phyloP scores from a whole-genome alignment of 2,797 vertebrate genomes.

The Fratercula arctica region DNA sequence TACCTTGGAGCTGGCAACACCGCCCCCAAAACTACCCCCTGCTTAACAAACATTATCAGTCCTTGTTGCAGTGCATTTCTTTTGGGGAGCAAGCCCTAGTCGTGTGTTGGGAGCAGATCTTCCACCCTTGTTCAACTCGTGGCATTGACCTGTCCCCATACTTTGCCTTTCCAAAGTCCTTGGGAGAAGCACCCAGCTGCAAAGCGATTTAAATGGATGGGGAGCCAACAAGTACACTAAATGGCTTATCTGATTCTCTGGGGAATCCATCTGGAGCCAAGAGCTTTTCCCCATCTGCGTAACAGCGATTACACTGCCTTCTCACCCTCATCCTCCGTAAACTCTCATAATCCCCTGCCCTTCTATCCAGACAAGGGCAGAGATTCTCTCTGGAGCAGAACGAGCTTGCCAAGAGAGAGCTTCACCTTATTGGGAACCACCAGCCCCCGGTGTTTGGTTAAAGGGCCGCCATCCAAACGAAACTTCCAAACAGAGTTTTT shows the following conservation, averaged over 20 bases:
- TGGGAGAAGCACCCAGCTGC: constrained; percentile 7
- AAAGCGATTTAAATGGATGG: constrained; percentile 43
- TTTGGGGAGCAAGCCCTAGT: neutral
- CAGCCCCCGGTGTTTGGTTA: fast-evolving
- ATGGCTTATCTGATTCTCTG: constrained; percentile 57
- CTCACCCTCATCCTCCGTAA: constrained; percentile 36
- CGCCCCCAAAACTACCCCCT: neutral
- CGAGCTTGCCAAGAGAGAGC: neutral
- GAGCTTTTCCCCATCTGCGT: constrained; percentile 30
- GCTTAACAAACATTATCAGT: neutral
- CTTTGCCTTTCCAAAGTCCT: constrained; percentile 9
- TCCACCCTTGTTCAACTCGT: neutral
- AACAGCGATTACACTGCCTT: neutral
- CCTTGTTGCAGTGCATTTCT: neutral
- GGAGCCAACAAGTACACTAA: constrained; percentile 41
- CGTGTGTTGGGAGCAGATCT: neutral
- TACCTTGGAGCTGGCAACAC: neutral
- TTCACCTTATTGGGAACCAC: neutral
- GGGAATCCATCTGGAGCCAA: constrained; percentile 51
- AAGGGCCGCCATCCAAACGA: fast-evolving
- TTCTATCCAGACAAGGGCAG: constrained; percentile 1
- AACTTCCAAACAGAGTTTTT: neutral
- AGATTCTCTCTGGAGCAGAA: neutral
- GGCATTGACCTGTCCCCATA: neutral
- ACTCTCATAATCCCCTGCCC: neutral